These are phyloP conservation scores for Urocyon cinereoargenteus DNA, from an alignment of 2,797 vertebrate species.

Conservation along the genomic window DNA sequence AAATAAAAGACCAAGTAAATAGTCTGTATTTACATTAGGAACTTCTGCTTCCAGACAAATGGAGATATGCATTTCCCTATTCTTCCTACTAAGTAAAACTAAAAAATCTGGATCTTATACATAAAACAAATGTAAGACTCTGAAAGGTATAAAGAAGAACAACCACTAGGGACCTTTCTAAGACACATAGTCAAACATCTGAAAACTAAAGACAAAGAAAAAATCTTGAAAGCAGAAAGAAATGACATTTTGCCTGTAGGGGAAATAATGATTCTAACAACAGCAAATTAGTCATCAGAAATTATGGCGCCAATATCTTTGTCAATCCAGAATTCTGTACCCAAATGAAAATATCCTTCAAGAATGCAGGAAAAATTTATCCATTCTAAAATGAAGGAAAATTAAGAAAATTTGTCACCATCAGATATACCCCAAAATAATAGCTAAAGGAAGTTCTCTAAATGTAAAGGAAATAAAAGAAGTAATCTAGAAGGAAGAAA, in stretches of 20 bases:
- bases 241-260: background rate
- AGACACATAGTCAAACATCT: background rate
- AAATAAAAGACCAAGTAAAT: slow-evolving; percentile 36
- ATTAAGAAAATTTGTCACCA: background rate
- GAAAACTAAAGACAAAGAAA: slow-evolving; percentile 32
- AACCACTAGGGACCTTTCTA: background rate
- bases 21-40: background rate
- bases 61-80: background rate
- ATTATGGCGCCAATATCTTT: background rate
- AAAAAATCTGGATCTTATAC: background rate
- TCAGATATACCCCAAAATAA: background rate
- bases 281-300: background rate
- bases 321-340: slow-evolving; percentile 30
- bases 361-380: background rate
- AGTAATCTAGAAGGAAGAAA: background rate
- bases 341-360: slow-evolving; percentile 13
- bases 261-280: background rate
- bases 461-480: background rate
- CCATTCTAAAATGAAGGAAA: slow-evolving; percentile 17
- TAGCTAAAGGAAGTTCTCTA: background rate
- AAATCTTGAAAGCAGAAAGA: background rate
- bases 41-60: background rate
- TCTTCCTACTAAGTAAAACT: background rate
- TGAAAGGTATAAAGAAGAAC: background rate
- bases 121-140: background rate